A percentile compares a stretch with the other conserved stretches of the same genome.
Conservation (phyloP, 2,113 vertebrate species). For the Dromas ardeola region DNA sequence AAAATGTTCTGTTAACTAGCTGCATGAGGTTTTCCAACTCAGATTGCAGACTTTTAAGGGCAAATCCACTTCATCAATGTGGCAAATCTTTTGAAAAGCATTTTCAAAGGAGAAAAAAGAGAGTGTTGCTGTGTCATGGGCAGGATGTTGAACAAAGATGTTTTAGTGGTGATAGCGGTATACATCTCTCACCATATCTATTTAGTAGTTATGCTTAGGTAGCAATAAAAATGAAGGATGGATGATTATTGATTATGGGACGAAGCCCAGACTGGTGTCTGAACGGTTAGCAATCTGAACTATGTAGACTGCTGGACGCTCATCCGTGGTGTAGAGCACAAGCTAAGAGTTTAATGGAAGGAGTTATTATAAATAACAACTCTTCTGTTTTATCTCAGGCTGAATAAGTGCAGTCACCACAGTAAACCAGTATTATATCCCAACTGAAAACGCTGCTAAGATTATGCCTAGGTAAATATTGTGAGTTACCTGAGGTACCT, state of each 20-base stretch:
- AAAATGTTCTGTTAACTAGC: background rate
- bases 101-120: background rate
- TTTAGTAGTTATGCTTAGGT: slow-evolving; percentile 13
- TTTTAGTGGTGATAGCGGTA: background rate
- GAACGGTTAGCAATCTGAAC: slow-evolving; percentile 20
- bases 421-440: background rate
- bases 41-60: background rate
- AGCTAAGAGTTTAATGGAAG: background rate
- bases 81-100: background rate
- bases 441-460: background rate
- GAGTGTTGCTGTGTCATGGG: background rate
- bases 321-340: background rate
- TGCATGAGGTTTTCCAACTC: background rate
- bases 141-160: background rate
- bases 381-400: background rate
- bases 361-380: slow-evolving; percentile 16
- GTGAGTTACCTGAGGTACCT: background rate
- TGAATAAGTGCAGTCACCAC: background rate
- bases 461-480: background rate
- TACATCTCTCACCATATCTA: background rate
- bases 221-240: slow-evolving; percentile 50
- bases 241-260: slow-evolving; percentile 44
- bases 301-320: background rate
- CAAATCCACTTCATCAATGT: background rate
- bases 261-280: slow-evolving; percentile 35